Percentiles rank a stretch among this genome's conserved stretches.
Evolutionary conservation across 2,113 vertebrate species (phyloP).

Genomic region (Tachysurus vachellii): DNA sequence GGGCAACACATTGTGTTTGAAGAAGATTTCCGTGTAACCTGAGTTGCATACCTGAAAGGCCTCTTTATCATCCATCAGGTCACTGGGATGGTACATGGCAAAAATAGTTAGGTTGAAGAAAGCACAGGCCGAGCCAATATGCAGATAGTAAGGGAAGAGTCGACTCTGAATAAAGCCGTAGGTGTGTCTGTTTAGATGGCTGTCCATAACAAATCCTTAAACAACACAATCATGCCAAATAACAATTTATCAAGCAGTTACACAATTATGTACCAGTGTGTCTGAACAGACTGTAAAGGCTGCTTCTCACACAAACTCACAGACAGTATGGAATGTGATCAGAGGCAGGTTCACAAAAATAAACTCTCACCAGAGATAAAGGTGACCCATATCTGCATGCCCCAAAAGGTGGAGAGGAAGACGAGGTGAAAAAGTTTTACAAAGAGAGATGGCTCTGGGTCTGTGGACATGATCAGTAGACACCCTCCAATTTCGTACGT

Average conservation of each 20-base stretch:
- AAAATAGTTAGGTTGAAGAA: constrained; percentile 82
- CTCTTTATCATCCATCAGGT: constrained; percentile 72
- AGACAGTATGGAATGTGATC: background rate
- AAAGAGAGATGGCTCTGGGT: constrained; percentile 66
- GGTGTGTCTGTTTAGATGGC: constrained; percentile 76
- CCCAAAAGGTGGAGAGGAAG: constrained; percentile 81
- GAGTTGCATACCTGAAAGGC: constrained; percentile 67
- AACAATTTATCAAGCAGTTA: background rate
- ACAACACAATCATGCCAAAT: background rate
- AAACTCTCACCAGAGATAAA: constrained; percentile 75
- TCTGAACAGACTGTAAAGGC: background rate
- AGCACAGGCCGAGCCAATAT: constrained; percentile 76
- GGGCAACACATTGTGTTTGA: background rate
- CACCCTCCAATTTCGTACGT: constrained; percentile 4
- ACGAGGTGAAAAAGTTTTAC: constrained; percentile 78
- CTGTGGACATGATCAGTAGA: constrained; percentile 63
- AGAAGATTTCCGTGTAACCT: background rate
- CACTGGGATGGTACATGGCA: constrained; percentile 73
- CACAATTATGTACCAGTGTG: background rate
- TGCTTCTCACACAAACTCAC: background rate
- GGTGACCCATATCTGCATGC: constrained; percentile 84
- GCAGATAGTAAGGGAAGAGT: constrained; percentile 81
- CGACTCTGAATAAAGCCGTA: constrained; percentile 76
- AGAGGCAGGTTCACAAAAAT: background rate
- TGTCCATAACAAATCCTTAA: constrained; percentile 79